Conservation (phyloP, 2,888 invertebrate species). For the Sphaerophoria taeniata region DNA sequence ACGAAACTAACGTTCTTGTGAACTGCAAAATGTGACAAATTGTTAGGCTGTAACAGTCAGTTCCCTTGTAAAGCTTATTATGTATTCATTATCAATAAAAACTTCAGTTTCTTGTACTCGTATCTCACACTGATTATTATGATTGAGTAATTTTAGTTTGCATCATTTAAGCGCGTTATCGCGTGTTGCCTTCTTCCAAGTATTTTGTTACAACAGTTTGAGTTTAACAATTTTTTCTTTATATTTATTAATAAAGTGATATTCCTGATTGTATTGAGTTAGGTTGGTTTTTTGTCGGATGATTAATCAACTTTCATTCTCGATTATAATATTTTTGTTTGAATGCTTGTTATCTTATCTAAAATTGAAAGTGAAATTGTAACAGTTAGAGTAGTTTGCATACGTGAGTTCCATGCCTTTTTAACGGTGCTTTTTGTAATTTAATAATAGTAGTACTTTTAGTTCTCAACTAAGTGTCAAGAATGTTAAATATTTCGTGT, state of each 20-base stretch:
- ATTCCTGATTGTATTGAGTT: conserved; percentile 45
- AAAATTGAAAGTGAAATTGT: conserved; percentile 62
- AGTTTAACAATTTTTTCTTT: neutral
- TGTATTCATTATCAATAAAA: conserved; percentile 1
- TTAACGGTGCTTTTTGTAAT: no score
- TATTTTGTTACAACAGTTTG: neutral
- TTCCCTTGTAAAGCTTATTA: neutral
- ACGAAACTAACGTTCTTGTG: conserved; percentile 1
- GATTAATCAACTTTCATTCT: conserved; percentile 41
- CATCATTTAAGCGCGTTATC: neutral
- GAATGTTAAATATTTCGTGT: no score
- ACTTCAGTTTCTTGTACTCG: neutral
- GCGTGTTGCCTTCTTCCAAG: neutral
- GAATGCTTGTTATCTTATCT: no score
- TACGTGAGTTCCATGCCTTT: no score
- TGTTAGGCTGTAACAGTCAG: neutral
- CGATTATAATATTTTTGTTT: conserved; percentile 19
- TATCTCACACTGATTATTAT: neutral
- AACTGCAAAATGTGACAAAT: neutral
- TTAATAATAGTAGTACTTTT: no score
- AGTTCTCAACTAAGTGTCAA: no score
- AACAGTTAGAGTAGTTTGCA: neutral
- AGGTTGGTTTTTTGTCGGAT: conserved; percentile 38
- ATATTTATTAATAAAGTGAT: neutral
- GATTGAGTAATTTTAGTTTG: neutral